These are phyloP conservation scores for Cephus nigrinus DNA, from an alignment of 2,888 invertebrate species.

Conservation along the genomic window DNA sequence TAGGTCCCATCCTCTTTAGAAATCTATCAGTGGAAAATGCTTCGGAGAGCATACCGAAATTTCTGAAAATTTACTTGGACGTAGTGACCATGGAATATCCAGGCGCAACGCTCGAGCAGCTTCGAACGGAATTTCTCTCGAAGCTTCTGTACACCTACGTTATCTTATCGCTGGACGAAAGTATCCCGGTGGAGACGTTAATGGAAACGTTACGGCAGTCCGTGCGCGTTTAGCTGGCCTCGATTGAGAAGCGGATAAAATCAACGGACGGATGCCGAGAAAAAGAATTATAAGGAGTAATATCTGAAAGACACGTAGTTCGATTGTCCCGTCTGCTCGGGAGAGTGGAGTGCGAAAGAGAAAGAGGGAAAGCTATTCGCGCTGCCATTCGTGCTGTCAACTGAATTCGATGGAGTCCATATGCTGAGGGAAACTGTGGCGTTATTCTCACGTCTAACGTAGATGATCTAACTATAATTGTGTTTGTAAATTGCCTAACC, in stretches of 20 bases:
- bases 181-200: constrained; percentile 22
- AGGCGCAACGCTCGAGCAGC: constrained; percentile 11
- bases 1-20: constrained; percentile 25
- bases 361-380: not conserved
- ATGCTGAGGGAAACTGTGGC: too few species aligned
- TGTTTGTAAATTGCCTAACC: too few species aligned
- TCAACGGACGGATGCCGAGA: not conserved
- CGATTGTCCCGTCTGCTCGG: not conserved
- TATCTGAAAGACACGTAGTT: not conserved
- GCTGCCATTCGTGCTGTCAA: not conserved
- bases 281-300: not conserved
- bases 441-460: too few species aligned
- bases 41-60: not conserved
- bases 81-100: constrained; percentile 26
- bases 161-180: constrained; percentile 25
- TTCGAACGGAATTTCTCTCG: constrained; percentile 28
- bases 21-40: constrained; percentile 5
- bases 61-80: constrained; percentile 33
- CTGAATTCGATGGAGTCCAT: not conserved
- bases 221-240: not conserved
- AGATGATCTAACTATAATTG: too few species aligned
- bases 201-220: not conserved
- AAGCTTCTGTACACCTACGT: constrained; percentile 21
- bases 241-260: not conserved
- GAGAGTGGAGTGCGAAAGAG: not conserved